Percentiles rank a stretch among this genome's conserved stretches.
Evolutionary conservation across 2,797 vertebrate genomes (phyloP).

Genomic region (Momotus momota): DNA sequence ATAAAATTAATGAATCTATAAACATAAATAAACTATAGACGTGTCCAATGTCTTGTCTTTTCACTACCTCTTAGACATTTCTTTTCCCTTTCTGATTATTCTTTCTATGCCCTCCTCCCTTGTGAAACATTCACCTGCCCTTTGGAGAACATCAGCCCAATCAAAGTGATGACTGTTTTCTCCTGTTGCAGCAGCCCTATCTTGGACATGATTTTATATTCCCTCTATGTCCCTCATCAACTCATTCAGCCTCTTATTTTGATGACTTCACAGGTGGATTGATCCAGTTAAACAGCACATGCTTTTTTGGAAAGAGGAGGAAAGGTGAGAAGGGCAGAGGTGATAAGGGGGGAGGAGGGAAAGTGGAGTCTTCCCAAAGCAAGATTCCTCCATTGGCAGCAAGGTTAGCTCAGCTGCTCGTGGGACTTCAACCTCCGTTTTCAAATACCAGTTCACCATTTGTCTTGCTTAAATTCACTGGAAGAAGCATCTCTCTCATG

Average conservation of each 20-base stretch:
- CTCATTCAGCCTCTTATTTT: not conserved
- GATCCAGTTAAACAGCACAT: not conserved
- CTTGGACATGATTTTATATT: not conserved
- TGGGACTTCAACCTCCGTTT: not conserved
- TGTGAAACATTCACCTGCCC: not conserved
- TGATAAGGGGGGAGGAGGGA: not conserved
- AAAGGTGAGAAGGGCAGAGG: not conserved
- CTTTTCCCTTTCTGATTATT: not conserved
- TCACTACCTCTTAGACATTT: not conserved
- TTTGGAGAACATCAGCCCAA: not conserved
- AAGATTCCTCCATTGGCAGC: rapidly evolving
- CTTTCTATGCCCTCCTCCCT: not conserved
- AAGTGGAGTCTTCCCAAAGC: not conserved
- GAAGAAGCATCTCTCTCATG: not conserved
- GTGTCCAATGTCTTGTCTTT: not conserved
- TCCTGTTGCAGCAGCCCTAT: not conserved
- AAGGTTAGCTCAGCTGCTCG: not conserved
- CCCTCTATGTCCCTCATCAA: not conserved
- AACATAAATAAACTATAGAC: not conserved
- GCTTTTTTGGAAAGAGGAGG: not conserved
- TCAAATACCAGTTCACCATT: not conserved
- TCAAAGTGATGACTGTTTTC: not conserved
- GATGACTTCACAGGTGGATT: not conserved
- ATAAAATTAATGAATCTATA: not conserved
- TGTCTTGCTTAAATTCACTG: not conserved